phyloP scores from a whole-genome alignment of 1,140 invertebrate genomes.

The Ips nitidus region DNA sequence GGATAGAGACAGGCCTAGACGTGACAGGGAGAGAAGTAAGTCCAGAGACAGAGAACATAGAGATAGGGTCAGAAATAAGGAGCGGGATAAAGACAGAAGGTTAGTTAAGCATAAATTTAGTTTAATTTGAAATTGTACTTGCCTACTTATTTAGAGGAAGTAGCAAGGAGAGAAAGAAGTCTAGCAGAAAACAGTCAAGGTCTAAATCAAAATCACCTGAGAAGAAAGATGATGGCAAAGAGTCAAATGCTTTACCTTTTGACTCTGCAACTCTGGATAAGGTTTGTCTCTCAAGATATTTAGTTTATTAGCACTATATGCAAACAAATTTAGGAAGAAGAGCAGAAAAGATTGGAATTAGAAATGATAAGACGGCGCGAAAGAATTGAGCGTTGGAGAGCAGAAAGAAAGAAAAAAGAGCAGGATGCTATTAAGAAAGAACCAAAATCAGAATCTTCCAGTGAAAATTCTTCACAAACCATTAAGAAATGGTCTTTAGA shows the following conservation, averaged over 20 bases:
- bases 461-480: conserved; percentile 45
- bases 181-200: conserved; percentile 40
- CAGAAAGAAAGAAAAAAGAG: conserved; percentile 84
- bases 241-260: conserved; percentile 58
- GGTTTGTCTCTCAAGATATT: conserved; percentile 51
- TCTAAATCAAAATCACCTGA: conserved; percentile 54
- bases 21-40: conserved; percentile 25
- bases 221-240: conserved; percentile 63
- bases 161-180: conserved; percentile 36
- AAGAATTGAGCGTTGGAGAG: conserved; percentile 89
- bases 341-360: conserved; percentile 85
- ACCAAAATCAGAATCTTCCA: conserved; percentile 55
- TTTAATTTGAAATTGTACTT: conserved; percentile 1
- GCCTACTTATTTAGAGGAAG: conserved; percentile 27
- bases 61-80: conserved; percentile 15
- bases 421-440: conserved; percentile 77
- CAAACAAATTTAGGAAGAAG: conserved; percentile 65
- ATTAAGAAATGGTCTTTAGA: conserved; percentile 89
- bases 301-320: conserved; percentile 5
- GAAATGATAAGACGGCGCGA: conserved; percentile 97
- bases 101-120: not conserved
- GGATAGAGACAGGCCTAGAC: conserved; percentile 31
- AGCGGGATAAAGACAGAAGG: conserved; percentile 5
- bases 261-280: conserved; percentile 75
- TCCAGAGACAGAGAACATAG: conserved; percentile 36